These are phyloP conservation scores for Potamilus streckersoni DNA, from an alignment of 1,140 invertebrate genomes.

Conservation along the genomic window DNA sequence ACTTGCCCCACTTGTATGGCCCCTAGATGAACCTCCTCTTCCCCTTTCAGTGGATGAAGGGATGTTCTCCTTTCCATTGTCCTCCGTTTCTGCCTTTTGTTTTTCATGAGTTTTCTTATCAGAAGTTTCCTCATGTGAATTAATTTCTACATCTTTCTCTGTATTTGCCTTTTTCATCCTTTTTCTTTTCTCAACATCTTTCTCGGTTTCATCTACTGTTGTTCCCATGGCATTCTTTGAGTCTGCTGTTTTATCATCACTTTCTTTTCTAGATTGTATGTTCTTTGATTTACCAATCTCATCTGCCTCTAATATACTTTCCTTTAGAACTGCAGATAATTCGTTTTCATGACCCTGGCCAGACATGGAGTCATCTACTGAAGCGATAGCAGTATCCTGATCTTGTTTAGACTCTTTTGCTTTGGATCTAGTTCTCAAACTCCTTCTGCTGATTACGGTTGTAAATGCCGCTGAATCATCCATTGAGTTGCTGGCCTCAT, in stretches of 20 bases:
- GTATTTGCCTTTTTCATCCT: not conserved
- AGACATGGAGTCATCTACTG: no score
- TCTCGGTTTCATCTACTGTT: not conserved
- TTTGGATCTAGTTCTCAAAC: no score
- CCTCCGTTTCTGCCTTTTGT: not conserved
- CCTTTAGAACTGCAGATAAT: constrained; percentile 4
- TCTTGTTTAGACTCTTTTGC: no score
- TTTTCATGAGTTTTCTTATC: not conserved
- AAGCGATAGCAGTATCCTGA: no score
- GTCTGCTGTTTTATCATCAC: not conserved
- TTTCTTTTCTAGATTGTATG: not conserved
- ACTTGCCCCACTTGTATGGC: no score
- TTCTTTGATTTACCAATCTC: no score
- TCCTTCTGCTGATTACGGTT: no score
- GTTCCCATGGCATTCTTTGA: not conserved
- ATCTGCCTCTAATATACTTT: not conserved
- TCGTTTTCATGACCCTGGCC: not conserved
- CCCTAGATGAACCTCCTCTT: no score
- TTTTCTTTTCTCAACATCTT: not conserved
- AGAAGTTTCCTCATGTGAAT: not conserved
- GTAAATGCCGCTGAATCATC: no score
- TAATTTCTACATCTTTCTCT: not conserved
- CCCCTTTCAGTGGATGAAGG: no score
- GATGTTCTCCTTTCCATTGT: not conserved
- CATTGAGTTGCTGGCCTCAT: no score